Base-by-base conservation (phyloP, 2,888 invertebrate species). In the Caenorhabditis zanzibari region DNA sequence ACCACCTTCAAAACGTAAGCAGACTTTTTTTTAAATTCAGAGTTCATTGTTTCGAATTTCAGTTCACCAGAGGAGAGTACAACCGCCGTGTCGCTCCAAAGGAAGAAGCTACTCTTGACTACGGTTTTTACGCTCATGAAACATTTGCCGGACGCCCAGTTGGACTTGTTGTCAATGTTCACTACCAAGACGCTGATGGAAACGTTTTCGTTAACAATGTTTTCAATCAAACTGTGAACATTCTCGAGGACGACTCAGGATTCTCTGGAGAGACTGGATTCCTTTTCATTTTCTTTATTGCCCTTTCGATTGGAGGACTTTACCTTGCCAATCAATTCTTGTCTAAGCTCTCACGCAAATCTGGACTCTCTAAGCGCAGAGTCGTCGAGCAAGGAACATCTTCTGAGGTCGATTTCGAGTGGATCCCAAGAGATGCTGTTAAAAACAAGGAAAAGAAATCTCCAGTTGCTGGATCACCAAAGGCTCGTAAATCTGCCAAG, bases 261-360 rank as follows among this genome's bases (percentile, higher is more conserved):
- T 94, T 99, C 81, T 98, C 98, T 93, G 97, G 97, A 26, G 99
- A 99, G 94, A 98, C 98, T 44, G 96, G 98, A 94, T 99, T 99
- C 95, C 94, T 99, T 89, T 98, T 98, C 92, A 95, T 99, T 80
- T 96, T 99, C 94, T 94, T 99, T 85, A 96, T 96, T 24, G 98
- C 97, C 3, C 95, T 96, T 79, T 95, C 95, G 68, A 96, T 98
- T 64, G 94, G 98, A 66, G 94, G 96, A 9, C 88, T 97, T 76
- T 96, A 98, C 76, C 82, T 92, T 84, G 91, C 92, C 66, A 90
- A 91, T 59, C 91, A 92, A 64, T 91, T 92, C 74, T 91, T 93
- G 87, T 90, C 90, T 59, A 92, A 92, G 89, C 86, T 91, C 74
- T 88, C 90, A 6, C 87, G 90, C 64, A 92, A 91, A 81, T 85